These are phyloP conservation scores for Tenebrio molitor DNA, from an alignment of 1,140 invertebrate species.

Conservation along the genomic window DNA sequence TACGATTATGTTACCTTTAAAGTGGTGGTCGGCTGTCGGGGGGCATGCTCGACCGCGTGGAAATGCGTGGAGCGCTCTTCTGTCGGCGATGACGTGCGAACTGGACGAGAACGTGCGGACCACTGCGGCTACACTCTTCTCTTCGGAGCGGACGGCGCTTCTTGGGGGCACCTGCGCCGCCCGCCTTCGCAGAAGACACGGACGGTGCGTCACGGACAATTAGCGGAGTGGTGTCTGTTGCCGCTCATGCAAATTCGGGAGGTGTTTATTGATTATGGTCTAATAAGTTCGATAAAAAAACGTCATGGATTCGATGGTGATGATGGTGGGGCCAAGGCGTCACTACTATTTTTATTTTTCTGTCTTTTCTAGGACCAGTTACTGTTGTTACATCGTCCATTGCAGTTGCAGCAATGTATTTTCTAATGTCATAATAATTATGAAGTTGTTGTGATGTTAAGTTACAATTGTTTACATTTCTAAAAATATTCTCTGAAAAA, in stretches of 20 bases:
- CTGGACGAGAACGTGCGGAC: constrained; percentile 42
- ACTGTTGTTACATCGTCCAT: too few species aligned
- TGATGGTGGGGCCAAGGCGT: too few species aligned
- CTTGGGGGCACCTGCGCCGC: constrained; percentile 35
- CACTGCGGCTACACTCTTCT: constrained; percentile 34
- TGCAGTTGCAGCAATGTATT: too few species aligned
- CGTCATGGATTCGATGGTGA: too few species aligned
- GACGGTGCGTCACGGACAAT: neutral
- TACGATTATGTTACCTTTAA: constrained; percentile 52
- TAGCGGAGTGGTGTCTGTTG: too few species aligned
- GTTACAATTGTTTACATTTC: too few species aligned
- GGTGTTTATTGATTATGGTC: neutral
- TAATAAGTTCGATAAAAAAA: neutral
- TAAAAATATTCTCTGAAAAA: too few species aligned
- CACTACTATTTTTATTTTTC: too few species aligned
- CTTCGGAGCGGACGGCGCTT: neutral
- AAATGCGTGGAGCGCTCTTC: constrained; percentile 42
- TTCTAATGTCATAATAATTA: too few species aligned
- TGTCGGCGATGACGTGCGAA: constrained; percentile 32
- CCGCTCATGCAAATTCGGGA: neutral
- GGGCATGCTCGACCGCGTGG: constrained; percentile 53
- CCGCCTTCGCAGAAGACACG: neutral
- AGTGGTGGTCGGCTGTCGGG: constrained; percentile 50
- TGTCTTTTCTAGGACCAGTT: too few species aligned
- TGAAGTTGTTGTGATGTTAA: too few species aligned